These are phyloP conservation scores for Drosophila mimetica DNA, from an alignment of 2,888 invertebrate species.

Conservation along the genomic window DNA sequence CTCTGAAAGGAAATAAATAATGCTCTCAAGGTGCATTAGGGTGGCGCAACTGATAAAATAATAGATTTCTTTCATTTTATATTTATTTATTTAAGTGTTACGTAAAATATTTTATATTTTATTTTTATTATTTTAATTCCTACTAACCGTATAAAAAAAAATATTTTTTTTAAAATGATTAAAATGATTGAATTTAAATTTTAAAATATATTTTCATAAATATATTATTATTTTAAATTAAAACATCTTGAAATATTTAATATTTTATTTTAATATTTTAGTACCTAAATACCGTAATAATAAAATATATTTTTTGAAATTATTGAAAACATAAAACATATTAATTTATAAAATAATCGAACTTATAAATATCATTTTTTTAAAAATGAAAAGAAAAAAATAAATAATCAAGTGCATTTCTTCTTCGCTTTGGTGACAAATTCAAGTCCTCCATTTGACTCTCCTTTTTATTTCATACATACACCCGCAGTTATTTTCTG, in stretches of 20 bases:
- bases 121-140: not conserved
- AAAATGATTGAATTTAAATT: no score
- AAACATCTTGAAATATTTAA: no score
- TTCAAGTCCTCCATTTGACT: not conserved
- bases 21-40: not conserved
- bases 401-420: constrained; percentile 6
- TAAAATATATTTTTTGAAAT: no score
- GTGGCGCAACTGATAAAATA: not conserved
- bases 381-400: not conserved
- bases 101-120: no score
- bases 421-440: not conserved
- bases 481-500: constrained; percentile 16
- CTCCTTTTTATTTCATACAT: constrained; percentile 22
- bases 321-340: no score
- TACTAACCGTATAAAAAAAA: not conserved
- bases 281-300: no score
- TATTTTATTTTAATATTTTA: no score
- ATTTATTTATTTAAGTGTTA: no score
- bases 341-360: no score
- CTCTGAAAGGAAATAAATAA: not conserved
- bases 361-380: not conserved
- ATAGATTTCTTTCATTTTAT: not conserved
- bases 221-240: no score
- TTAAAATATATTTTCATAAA: no score
- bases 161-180: not conserved